Base-by-base conservation (phyloP, 2,797 vertebrate species). In the Calcarius lapponicus region DNA sequence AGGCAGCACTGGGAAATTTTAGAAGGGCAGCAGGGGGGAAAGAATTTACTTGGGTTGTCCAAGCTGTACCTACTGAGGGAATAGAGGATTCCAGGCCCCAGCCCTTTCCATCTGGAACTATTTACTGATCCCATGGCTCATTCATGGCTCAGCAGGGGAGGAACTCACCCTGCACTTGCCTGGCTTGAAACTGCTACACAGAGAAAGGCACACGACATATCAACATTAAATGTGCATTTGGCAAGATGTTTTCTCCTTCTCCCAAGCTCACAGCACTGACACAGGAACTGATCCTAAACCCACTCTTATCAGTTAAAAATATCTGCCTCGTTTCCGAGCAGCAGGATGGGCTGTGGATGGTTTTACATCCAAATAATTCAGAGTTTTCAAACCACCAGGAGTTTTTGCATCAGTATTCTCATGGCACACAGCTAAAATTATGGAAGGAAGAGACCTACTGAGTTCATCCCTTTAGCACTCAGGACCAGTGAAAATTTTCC, bases 1-100 rank as follows among this genome's bases (percentile, higher is more conserved):
- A 70, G 80, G 65, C 88, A 96, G 67, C 82, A 81, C 56, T 10
- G 42, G 53, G 92, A 93, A 90, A 94, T 92, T 92, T 86, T 90
- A 96, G 80, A 86, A 92, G 82, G 60, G 86, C 70, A 84, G 45
- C 31, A 70, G 29, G 8, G 34, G 40, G 50, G 48, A 79, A 88
- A 84, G 80, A 86, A 93, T 81, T 82, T 69, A 45, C 48, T 80
- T 60, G 82, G 48, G 36, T 61, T 81, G 45, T 86, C 76, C 87
- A 82, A 84, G 74, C 88, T 88, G 67, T 34, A 88, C 73, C 88
- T 84, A 45, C 20, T 40, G 38, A 18, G 42, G 53, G 71, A 95
- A 83, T 84, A 38, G n/a, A 88, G 45, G 31, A 43, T 75, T 86
- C 84, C 58, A 91, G 72, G 24, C 42, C 91, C 40, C 81, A 80